Conservation (phyloP, 2,797 vertebrate genomes). For the Thamnophis elegans region DNA sequence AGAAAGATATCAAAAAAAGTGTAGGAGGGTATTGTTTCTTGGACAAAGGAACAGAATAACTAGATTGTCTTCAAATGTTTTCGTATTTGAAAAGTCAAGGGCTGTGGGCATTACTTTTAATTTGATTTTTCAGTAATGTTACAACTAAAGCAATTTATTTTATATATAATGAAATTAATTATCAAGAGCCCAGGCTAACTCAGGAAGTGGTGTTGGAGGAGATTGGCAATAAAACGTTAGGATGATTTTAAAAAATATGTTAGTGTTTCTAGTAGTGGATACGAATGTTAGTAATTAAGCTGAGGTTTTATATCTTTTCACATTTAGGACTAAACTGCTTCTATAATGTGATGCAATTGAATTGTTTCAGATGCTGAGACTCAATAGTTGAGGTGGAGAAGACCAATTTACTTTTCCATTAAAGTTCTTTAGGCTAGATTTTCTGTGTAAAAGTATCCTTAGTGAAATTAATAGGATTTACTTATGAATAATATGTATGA, state of each 20-base stretch:
- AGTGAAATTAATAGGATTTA: background rate
- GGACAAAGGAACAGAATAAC: background rate
- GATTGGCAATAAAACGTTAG: background rate
- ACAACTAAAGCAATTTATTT: background rate
- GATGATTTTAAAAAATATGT: background rate
- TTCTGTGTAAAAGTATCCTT: background rate
- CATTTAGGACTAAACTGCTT: background rate
- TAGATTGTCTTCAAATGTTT: background rate
- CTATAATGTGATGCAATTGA: background rate
- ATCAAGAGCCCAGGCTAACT: background rate
- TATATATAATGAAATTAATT: background rate
- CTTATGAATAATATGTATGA: background rate
- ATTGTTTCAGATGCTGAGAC: background rate
- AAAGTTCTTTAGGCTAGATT: background rate
- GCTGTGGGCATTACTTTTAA: background rate
- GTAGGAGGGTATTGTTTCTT: background rate
- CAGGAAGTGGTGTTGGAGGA: background rate
- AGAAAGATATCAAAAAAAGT: background rate
- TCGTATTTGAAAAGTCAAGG: background rate
- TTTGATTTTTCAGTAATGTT: background rate
- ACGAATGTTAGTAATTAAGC: background rate
- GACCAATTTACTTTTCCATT: background rate
- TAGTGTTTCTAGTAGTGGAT: background rate
- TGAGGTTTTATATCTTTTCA: background rate
- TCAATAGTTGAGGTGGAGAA: background rate